Evolutionary conservation across 2,797 vertebrate genomes (phyloP).

Genomic region (Cossypha dichroa): DNA sequence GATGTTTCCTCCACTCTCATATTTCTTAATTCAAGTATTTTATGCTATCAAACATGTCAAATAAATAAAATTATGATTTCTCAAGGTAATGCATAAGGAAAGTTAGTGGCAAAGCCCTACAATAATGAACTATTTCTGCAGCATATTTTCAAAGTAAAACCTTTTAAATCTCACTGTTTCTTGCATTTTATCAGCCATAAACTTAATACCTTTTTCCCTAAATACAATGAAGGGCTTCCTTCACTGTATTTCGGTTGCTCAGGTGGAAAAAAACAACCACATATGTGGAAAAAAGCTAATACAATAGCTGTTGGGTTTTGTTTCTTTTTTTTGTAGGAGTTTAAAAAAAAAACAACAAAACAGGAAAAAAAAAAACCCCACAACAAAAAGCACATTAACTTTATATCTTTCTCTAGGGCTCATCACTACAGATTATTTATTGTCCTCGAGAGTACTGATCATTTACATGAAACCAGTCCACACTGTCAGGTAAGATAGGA

Average conservation of each 20-base stretch:
- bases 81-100: neutral
- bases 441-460: neutral
- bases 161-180: neutral
- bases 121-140: neutral
- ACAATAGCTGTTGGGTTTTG: neutral
- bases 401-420: neutral
- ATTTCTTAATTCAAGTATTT: neutral
- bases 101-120: neutral
- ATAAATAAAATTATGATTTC: neutral
- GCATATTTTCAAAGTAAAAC: neutral
- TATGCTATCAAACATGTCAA: neutral
- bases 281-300: neutral
- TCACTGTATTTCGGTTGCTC: neutral
- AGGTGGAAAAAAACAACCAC: neutral
- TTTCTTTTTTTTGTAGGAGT: neutral
- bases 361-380: too few relatives aligned
- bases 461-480: neutral
- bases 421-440: neutral
- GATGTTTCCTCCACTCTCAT: neutral
- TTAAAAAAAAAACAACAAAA: neutral
- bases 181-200: neutral
- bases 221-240: neutral
- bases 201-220: neutral
- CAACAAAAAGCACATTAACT: too few relatives aligned
- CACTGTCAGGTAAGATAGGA: neutral